Percentiles rank a stretch among this genome's conserved stretches.
These are phyloP conservation scores for Rhagophthalmus giganteus DNA, from an alignment of 2,888 invertebrate species.

Conservation along the genomic window DNA sequence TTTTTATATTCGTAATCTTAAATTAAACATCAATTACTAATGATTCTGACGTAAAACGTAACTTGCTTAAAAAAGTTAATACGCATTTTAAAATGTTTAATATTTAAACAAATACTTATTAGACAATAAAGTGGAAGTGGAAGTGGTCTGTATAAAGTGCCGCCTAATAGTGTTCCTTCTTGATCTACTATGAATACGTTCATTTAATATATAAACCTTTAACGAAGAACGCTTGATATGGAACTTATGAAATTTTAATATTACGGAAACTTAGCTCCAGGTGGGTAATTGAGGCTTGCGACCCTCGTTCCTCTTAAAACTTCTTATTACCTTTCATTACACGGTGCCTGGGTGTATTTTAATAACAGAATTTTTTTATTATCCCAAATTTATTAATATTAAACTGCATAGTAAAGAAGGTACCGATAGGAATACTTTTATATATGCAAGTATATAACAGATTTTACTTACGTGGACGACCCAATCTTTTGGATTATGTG, in stretches of 20 bases:
- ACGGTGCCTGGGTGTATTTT: constrained; percentile 18
- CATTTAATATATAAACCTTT: constrained; percentile 31
- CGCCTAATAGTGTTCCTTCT: too few relatives aligned
- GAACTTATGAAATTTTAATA: constrained; percentile 31
- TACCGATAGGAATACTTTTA: too few relatives aligned
- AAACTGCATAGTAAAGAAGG: too few relatives aligned
- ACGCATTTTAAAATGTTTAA: constrained; percentile 8
- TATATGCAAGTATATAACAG: too few relatives aligned
- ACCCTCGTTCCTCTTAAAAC: constrained; percentile 25
- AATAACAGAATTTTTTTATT: constrained; percentile 21
- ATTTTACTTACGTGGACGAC: constrained; percentile 93
- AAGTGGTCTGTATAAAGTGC: too few relatives aligned
- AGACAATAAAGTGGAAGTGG: constrained; percentile 22
- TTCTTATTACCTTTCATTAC: constrained; percentile 31
- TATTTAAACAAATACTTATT: constrained; percentile 21
- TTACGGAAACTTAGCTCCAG: constrained; percentile 30
- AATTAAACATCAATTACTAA: too few relatives aligned
- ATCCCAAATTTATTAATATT: constrained; percentile 13
- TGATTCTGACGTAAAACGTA: too few relatives aligned
- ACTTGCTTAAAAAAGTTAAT: constrained; percentile 2
- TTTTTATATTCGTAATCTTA: too few relatives aligned
- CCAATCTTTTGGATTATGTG: constrained; percentile 94
- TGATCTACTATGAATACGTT: constrained; percentile 13
- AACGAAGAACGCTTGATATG: constrained; percentile 31
- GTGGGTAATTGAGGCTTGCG: constrained; percentile 25